phyloP scores from a whole-genome alignment of 2,113 vertebrate genomes.

The Grallaria varia region DNA sequence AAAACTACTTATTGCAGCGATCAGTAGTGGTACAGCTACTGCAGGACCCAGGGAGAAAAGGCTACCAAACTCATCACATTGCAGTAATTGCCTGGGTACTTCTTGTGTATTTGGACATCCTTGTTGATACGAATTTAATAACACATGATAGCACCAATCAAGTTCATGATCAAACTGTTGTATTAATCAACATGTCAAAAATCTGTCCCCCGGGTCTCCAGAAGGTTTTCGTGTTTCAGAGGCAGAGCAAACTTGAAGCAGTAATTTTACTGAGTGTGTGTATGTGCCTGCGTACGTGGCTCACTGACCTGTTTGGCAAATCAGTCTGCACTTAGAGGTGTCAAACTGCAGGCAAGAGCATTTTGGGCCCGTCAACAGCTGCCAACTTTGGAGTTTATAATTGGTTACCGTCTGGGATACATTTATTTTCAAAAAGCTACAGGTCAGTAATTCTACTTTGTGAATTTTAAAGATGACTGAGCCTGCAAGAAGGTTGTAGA shows the following conservation, averaged over 20 bases:
- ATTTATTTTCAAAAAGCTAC: background rate
- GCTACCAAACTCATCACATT: background rate
- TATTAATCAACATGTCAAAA: background rate
- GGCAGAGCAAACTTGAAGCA: background rate
- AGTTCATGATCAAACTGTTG: background rate
- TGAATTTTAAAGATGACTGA: background rate
- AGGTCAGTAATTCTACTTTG: background rate
- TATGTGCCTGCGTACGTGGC: background rate
- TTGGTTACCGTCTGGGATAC: background rate
- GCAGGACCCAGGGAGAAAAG: background rate
- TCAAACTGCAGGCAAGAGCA: constrained; percentile 3
- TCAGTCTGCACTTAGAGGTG: background rate
- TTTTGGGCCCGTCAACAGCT: background rate
- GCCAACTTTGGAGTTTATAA: background rate
- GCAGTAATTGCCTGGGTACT: background rate
- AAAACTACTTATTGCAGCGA: background rate
- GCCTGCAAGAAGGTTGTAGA: background rate
- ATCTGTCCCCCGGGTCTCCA: background rate
- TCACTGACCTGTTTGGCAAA: background rate
- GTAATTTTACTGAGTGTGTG: background rate
- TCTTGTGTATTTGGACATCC: background rate
- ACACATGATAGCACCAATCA: background rate
- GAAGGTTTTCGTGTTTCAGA: background rate
- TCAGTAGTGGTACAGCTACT: background rate
- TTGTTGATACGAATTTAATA: background rate